A percentile compares a stretch with the other conserved stretches of the same genome.
These are phyloP conservation scores for Columba janthina DNA, from an alignment of 2,113 vertebrate genomes.

Conservation along the genomic window DNA sequence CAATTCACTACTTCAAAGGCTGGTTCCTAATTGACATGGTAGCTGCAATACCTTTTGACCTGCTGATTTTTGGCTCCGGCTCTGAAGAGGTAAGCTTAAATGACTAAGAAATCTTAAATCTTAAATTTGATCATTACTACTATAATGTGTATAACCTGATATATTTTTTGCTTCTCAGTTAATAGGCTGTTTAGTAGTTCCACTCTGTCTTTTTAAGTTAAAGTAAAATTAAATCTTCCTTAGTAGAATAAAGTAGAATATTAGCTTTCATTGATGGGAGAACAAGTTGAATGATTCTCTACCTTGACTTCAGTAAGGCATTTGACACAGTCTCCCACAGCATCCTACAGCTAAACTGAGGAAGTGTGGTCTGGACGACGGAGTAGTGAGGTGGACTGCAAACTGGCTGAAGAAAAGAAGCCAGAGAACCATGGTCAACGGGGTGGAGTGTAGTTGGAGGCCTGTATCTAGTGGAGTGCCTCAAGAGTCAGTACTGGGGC, in stretches of 20 bases:
- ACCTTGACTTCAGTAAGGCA: too few species aligned
- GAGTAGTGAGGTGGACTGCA: too few species aligned
- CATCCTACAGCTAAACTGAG: too few species aligned
- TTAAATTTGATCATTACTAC: background rate
- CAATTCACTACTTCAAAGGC: slow-evolving; percentile 99
- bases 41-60: slow-evolving; percentile 98
- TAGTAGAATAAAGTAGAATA: background rate
- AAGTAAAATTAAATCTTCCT: background rate
- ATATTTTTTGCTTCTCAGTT: background rate
- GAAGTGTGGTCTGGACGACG: too few species aligned
- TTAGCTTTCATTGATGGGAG: background rate
- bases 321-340: too few species aligned
- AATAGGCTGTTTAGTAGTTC: background rate
- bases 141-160: background rate
- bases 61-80: slow-evolving; percentile 98
- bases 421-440: too few species aligned
- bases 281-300: background rate
- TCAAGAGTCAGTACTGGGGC: too few species aligned
- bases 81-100: slow-evolving; percentile 94
- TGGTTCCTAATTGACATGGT: slow-evolving; percentile 99
- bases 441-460: too few species aligned
- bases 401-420: too few species aligned
- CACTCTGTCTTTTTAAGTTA: background rate
- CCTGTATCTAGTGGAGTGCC: too few species aligned
- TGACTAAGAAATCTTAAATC: background rate